Evolutionary conservation across 1,140 invertebrate genomes (phyloP), one percentile per base, ranked within the genome.

Genomic region (Pseudomyrmex cubaensis): DNA sequence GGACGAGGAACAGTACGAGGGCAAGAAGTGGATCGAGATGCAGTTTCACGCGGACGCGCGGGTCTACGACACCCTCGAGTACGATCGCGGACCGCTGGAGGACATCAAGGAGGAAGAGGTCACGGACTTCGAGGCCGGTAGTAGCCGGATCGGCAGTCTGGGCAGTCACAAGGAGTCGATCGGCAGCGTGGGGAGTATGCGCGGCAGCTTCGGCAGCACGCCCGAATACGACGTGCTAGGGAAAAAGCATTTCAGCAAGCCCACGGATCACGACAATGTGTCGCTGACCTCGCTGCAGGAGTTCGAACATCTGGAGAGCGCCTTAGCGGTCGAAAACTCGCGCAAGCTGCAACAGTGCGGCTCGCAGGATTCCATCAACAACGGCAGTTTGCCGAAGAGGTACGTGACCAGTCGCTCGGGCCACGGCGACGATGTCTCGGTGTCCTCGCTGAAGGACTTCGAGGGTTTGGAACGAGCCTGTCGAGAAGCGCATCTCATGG

Each of bases 381-480:
- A 97, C 90, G 97, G 97, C 10, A 97, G 97, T 86, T 95, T 97
- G 85, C 96, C 97, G 22, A 95, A 95, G 80, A 94, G 96, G 87
- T 94, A 95, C 64, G 89, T 95, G 75, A 92, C 96, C 50, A 95
- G 96, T 86, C 95, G 96, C 89, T 96, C 96, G 88, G 95, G 95
- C 5, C 97, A 97, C 90, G 97, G 97, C 22, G 98, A 99, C 94
- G 97, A 98, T 93, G 95, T 98, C 17, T 99, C 98, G 1, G 93
- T 98, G n/a, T 98, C 97, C 5, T 99, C 98, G 20, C 94, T 99
- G 2, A 98, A 98, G 91, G 98, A 99, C 93, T 99, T 99, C 93
- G 98, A 99, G 95, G 96, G 97, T 0, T 93, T 99, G 0, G 98
- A 99, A 93, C 96, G 96, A 82, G 98, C 98, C 25, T 98, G 98